Base-by-base conservation (phyloP, 2,113 vertebrate genomes). In the Phaetusa simplex region DNA sequence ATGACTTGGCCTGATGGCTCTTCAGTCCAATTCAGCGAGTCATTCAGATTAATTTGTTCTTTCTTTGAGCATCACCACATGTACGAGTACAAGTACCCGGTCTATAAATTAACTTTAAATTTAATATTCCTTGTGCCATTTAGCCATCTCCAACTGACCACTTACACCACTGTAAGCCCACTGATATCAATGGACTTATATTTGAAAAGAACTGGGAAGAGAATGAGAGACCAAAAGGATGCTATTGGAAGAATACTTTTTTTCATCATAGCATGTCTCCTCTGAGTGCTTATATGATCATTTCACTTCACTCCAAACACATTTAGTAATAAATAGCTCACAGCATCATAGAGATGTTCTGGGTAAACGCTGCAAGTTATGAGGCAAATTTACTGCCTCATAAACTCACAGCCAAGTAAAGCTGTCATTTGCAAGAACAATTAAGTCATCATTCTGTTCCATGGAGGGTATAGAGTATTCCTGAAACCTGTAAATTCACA, bases 371-470 rank as follows among this genome's bases (percentile, higher is more conserved):
- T 92, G 56, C 74, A 95, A 88, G 71, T 88, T 97, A 96, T 65
- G 85, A 97, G 97, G 53, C 59, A 94, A 94, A 97, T 95, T 97
- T 97, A 95, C 91, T 95, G 93, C 90, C 73, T 98, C 86, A 96
- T 97, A 97, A 98, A 98, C 95, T 96, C 93, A 96, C 90, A 98
- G 88, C 40, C 42, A 81, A 98, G 84, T 95, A 93, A 98, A 97
- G 52, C 90, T 97, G 72, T 97, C 93, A 94, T 90, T 89, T 93
- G 88, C 43, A 90, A 94, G 82, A 97, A 94, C 91, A 98, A 96
- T 98, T 97, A 97, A 97, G 91, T 49, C 59, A 72, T 95, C 95
- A 88, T 70, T 79, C 79, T 85, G 72, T 78, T 86, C 81, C 86
- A 22, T 83, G 56, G 92, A 96, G 92, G 88, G 34, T 78, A 77